Conservation (phyloP, 2,797 vertebrate genomes). For the Sebastes matsubarae region DNA sequence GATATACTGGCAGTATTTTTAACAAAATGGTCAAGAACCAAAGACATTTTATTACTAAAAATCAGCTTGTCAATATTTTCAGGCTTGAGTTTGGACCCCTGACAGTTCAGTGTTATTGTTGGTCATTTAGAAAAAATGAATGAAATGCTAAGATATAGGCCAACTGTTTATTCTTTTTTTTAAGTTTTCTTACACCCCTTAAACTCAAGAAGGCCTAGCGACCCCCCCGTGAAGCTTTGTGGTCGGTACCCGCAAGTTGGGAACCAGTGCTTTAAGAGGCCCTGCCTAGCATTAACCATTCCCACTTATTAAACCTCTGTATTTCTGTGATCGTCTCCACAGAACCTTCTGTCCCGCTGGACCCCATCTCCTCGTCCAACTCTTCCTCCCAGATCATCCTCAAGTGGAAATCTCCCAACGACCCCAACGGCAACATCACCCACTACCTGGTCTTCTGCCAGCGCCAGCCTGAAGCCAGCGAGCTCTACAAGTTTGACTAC, state of each 20-base stretch:
- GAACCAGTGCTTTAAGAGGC: neutral
- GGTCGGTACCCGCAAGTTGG: too few relatives aligned
- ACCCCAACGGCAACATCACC: conserved; percentile 96
- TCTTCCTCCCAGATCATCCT: conserved; percentile 96
- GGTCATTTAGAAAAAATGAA: neutral
- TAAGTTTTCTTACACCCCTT: too few relatives aligned
- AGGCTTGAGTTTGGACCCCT: neutral
- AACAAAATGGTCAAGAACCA: neutral
- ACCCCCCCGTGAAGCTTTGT: too few relatives aligned
- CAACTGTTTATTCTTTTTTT: too few relatives aligned
- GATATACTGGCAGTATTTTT: neutral
- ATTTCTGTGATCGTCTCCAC: conserved; percentile 18
- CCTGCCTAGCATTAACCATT: neutral
- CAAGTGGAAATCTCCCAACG: conserved; percentile 95
- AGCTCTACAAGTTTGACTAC: conserved; percentile 96
- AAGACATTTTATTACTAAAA: neutral
- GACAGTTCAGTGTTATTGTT: neutral
- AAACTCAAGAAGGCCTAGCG: too few relatives aligned
- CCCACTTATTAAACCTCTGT: neutral
- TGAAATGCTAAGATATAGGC: too few relatives aligned
- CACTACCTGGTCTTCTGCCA: conserved; percentile 96
- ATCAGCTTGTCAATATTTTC: neutral
- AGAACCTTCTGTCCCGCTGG: conserved; percentile 94
- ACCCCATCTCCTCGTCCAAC: conserved; percentile 95
- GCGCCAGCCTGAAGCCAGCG: conserved; percentile 91